Conservation (phyloP, 1,140 invertebrate genomes). For the Pseudomyrmex concolor region DNA sequence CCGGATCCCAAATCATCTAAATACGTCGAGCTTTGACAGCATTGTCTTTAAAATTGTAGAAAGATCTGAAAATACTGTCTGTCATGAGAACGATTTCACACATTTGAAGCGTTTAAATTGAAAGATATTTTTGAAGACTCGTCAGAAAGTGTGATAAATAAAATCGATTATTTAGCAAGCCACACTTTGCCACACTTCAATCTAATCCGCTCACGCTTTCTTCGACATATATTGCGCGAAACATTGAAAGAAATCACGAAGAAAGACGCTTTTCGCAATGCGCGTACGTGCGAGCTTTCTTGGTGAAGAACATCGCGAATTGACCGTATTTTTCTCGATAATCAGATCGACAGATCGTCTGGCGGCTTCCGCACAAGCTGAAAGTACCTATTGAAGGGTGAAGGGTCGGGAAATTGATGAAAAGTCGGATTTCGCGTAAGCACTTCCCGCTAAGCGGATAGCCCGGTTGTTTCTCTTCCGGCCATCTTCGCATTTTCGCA, state of each 20-base stretch:
- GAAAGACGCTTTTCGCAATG: neutral
- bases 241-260: conserved; percentile 17
- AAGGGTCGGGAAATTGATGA: conserved; percentile 71
- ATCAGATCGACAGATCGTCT: conserved; percentile 35
- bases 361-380: neutral
- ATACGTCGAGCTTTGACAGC: too few relatives aligned
- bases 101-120: neutral
- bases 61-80: neutral
- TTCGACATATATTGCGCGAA: neutral
- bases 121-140: neutral
- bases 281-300: neutral
- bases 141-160: neutral
- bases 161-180: conserved; percentile 14
- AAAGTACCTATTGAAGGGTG: conserved; percentile 7
- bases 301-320: conserved; percentile 6
- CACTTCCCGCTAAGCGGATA: conserved; percentile 68
- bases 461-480: conserved; percentile 40
- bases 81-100: too few relatives aligned
- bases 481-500: conserved; percentile 61
- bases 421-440: conserved; percentile 72
- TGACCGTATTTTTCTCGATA: conserved; percentile 12
- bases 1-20: too few relatives aligned
- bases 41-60: neutral
- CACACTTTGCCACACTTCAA: neutral
- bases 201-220: neutral